Conservation (phyloP, 2,113 vertebrate species). For the Macrotis lagotis region DNA sequence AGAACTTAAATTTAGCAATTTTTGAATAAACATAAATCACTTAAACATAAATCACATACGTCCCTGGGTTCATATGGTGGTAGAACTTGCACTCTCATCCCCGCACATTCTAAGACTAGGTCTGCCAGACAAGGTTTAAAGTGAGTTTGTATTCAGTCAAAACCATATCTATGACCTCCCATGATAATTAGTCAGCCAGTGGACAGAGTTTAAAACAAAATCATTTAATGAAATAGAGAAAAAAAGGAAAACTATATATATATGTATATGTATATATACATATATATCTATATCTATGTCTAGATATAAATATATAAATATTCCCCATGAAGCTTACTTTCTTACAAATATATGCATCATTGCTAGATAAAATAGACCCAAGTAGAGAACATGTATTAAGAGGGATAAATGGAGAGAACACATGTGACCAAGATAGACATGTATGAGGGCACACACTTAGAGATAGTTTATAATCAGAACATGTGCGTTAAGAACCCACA, state of each 20-base stretch:
- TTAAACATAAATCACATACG: not conserved
- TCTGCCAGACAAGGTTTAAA: not conserved
- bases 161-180: not conserved
- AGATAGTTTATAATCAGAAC: not conserved
- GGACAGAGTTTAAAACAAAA: not conserved
- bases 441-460: not conserved
- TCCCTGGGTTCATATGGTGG: not conserved
- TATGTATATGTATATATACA: no score
- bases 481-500: not conserved
- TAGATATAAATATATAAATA: no score
- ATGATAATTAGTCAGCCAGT: not conserved
- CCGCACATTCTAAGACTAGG: not conserved
- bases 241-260: not conserved
- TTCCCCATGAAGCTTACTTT: not conserved
- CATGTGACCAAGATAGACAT: not conserved
- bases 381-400: not conserved
- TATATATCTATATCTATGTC: no score
- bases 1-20: not conserved
- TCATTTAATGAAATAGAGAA: not conserved
- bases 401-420: not conserved
- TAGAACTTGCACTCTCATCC: not conserved
- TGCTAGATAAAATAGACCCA: not conserved
- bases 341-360: not conserved
- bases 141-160: not conserved
- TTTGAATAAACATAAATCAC: not conserved